Evolutionary conservation across 2,113 vertebrate species (phyloP).

Genomic region (Dipodomys ordii): DNA sequence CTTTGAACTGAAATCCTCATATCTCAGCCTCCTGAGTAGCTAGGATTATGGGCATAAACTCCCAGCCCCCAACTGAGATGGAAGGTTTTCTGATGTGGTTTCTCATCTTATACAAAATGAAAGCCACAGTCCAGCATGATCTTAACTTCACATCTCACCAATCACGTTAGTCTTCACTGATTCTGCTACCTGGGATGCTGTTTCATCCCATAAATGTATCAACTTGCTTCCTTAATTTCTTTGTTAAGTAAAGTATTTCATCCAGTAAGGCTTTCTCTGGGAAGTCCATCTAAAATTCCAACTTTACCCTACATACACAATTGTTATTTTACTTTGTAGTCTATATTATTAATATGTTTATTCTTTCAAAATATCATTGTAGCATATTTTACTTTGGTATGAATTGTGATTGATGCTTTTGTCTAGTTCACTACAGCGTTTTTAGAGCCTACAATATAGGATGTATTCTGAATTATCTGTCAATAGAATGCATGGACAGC

Average conservation of each 20-base stretch:
- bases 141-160: neutral
- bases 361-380: neutral
- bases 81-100: no score
- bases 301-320: neutral
- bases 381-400: neutral
- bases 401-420: neutral
- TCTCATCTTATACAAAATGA: no score
- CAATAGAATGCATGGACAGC: neutral
- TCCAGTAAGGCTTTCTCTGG: neutral
- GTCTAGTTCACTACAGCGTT: neutral
- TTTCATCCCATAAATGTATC: neutral
- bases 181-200: neutral
- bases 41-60: no score
- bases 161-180: neutral
- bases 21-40: no score
- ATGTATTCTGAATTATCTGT: neutral
- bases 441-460: neutral
- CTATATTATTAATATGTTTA: neutral
- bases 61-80: no score
- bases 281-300: neutral
- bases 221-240: neutral
- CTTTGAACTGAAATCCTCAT: no score
- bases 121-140: neutral
- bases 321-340: neutral
- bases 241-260: constrained; percentile 8